Evolutionary conservation across 2,888 invertebrate genomes (phyloP), one percentile per base, ranked within the genome.

Genomic region (Drosophila demipolita): DNA sequence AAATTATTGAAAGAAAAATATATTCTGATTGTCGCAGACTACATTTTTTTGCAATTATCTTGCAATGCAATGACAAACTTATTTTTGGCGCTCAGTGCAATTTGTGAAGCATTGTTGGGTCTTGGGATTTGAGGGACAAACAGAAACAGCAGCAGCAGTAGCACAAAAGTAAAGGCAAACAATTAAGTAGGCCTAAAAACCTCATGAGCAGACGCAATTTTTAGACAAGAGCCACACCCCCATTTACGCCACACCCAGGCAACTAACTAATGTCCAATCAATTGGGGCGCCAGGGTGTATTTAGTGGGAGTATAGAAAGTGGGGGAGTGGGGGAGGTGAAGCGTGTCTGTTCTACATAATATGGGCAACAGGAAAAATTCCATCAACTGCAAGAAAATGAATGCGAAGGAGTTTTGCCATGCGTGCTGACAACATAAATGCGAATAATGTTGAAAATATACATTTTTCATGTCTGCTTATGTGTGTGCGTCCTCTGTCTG

Each of bases 371-470:
- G 11, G 49, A 38, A 49, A 50, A 68, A 15, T 54, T 65, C 50
- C 82, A 55, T 42, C 20, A 81, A 79, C 70, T 79, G 75, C 71
- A 69, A 52, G 58, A 66, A 75, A 66, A 71, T 69, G 67, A 65
- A 79, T 45, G 71, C 33, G 42, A 57, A 73, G 79, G 78, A 79
- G 65, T 42, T 55, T 66, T 66, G 29, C 57, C 71, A 66, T 80
- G 80, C 87, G 74, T 81, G 69, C 78, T 80, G 83, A 86, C 87
- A 89, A 72, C 78, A 83, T 86, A 84, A 86, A 84, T 84, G 80
- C 87, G 87, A 54, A 68, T 57, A 86, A 83, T 80, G 78, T 75
- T 72, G 60, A 86, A 83, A 82, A 88, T 80, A 42, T 29, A 42
- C 3, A 86, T 84, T 80, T 80, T 65, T 66, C 83, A 77, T 83